These are phyloP conservation scores for Vandiemenella viatica DNA, from an alignment of 2,888 invertebrate genomes.

Conservation along the genomic window DNA sequence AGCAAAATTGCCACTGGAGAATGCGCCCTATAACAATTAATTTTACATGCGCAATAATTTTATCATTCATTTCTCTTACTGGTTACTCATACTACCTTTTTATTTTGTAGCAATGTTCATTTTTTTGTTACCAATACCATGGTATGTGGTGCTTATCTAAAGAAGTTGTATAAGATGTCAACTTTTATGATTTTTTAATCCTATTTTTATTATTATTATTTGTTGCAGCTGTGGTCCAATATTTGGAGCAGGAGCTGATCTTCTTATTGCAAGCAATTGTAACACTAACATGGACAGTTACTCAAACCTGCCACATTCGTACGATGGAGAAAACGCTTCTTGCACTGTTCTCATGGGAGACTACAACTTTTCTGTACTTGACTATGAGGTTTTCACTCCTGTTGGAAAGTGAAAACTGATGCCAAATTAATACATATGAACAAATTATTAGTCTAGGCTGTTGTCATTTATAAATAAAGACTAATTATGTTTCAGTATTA, in stretches of 20 bases:
- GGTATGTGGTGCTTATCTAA: no score
- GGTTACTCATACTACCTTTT: no score
- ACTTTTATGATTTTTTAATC: no score
- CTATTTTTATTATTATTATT: no score
- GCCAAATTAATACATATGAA: not conserved
- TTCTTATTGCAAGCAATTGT: constrained; percentile 71
- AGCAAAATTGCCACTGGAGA: no score
- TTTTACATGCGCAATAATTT: no score
- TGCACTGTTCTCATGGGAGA: constrained; percentile 59
- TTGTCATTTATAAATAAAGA: not conserved
- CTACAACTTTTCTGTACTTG: constrained; percentile 78
- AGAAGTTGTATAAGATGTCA: no score
- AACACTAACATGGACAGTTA: constrained; percentile 82
- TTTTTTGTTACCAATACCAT: no score
- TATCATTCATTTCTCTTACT: no score
- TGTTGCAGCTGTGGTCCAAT: constrained; percentile 71
- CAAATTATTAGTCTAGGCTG: not conserved
- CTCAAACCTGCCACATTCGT: constrained; percentile 83
- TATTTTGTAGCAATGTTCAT: no score
- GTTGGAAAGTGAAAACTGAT: constrained; percentile 14
- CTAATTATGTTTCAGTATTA: no score
- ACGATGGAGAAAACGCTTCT: constrained; percentile 58
- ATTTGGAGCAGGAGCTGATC: constrained; percentile 86
- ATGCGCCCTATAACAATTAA: no score
- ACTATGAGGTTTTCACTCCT: constrained; percentile 81